Evolutionary conservation across 2,113 vertebrate genomes (phyloP).

Genomic region (rat (Rattus norvegicus)): GRCr8 NC_086028.1:53545501-53546000

Average conservation of each 20-base stretch:
- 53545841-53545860: slow-evolving; percentile 57
- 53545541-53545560: slow-evolving; percentile 64
- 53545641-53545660: slow-evolving; percentile 76
- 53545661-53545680: slow-evolving; percentile 79
- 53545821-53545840: slow-evolving; percentile 27
- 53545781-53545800: slow-evolving; percentile 55
- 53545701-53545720: slow-evolving; percentile 75
- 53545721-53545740: slow-evolving; percentile 77
- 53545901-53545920: slow-evolving; percentile 4
- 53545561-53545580: slow-evolving; percentile 45
- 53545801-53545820: slow-evolving; percentile 22
- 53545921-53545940: neutral
- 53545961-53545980: slow-evolving; percentile 24
- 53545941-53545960: slow-evolving; percentile 33
- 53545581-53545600: slow-evolving; percentile 50
- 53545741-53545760: slow-evolving; percentile 81
- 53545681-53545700: slow-evolving; percentile 74
- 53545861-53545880: neutral
- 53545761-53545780: slow-evolving; percentile 75
- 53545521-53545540: slow-evolving; percentile 57
- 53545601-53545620: slow-evolving; percentile 76
- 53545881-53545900: slow-evolving; percentile 11
- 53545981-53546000: neutral
- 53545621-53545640: slow-evolving; percentile 73
- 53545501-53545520: slow-evolving; percentile 53